Percentiles rank a stretch among this genome's conserved stretches.
Evolutionary conservation across 2,113 vertebrate species (phyloP).

Genomic region (Mesembrinibis cayennensis): DNA sequence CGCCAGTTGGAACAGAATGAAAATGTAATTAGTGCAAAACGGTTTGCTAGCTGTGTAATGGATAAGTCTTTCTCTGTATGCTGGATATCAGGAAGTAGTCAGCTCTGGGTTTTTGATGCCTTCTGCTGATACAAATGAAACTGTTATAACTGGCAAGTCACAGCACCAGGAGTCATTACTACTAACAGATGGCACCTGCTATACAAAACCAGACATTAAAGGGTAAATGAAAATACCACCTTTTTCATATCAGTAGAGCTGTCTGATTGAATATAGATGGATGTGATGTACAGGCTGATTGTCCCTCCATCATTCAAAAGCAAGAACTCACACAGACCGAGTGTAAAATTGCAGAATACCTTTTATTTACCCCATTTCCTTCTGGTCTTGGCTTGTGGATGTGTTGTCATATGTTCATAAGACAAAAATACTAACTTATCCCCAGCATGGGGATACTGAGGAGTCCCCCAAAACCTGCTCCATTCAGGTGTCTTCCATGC

Average conservation of each 20-base stretch:
- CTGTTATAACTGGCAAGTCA: neutral
- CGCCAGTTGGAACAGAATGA: neutral
- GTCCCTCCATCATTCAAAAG: neutral
- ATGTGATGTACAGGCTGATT: neutral
- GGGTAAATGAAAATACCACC: neutral
- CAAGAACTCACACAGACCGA: neutral
- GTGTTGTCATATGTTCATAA: neutral
- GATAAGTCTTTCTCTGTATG: neutral
- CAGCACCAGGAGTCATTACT: neutral
- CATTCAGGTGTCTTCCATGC: neutral
- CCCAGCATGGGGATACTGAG: neutral
- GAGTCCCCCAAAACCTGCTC: neutral
- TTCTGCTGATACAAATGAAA: neutral
- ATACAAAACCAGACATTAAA: neutral
- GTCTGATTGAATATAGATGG: neutral
- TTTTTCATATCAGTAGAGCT: neutral
- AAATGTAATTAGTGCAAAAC: neutral
- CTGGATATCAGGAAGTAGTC: neutral
- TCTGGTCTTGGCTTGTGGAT: neutral
- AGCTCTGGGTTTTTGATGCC: neutral
- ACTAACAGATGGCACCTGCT: neutral
- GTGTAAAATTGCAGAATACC: neutral
- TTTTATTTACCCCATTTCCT: neutral
- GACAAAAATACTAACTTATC: neutral
- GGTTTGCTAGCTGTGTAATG: neutral